Evolutionary conservation across 2,888 invertebrate species (phyloP).

Genomic region (Sphaerophoria rueppellii): DNA sequence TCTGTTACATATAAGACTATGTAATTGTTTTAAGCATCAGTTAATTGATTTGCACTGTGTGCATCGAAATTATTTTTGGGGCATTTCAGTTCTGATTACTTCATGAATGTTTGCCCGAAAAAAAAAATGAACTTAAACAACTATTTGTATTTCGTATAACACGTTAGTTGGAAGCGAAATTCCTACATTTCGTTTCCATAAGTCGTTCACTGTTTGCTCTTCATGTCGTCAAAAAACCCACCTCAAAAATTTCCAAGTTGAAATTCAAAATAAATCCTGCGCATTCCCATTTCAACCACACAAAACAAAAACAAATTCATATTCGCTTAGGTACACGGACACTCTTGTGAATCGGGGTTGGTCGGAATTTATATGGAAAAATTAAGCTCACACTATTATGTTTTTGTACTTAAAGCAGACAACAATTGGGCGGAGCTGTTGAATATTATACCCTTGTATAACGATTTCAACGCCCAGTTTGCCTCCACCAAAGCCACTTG

Average conservation of each 20-base stretch:
- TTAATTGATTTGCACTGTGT: not conserved
- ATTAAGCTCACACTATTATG: slow-evolving; percentile 75
- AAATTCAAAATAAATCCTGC: slow-evolving; percentile 61
- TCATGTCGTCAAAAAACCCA: slow-evolving; percentile 24
- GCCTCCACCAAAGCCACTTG: slow-evolving; percentile 49
- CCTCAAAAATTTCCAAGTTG: slow-evolving; percentile 46
- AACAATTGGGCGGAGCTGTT: slow-evolving; percentile 81
- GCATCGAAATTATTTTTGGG: not conserved
- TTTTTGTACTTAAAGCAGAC: slow-evolving; percentile 75
- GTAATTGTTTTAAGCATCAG: not conserved
- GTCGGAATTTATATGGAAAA: slow-evolving; percentile 76
- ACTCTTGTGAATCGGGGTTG: slow-evolving; percentile 66
- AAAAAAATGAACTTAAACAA: not conserved
- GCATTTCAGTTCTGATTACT: not conserved
- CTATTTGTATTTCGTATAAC: slow-evolving; percentile 37
- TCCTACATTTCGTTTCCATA: slow-evolving; percentile 18
- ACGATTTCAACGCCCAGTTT: slow-evolving; percentile 71
- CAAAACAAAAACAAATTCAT: slow-evolving; percentile 35
- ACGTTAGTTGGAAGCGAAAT: slow-evolving; percentile 40
- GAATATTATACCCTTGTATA: slow-evolving; percentile 74
- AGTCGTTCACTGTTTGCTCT: slow-evolving; percentile 39
- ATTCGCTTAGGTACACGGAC: slow-evolving; percentile 47
- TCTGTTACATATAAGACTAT: too few relatives aligned
- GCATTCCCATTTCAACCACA: slow-evolving; percentile 37
- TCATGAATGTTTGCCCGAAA: not conserved